Evolutionary conservation across 1,140 invertebrate species (phyloP).

Genomic region (Trigoniulus corallinus): DNA sequence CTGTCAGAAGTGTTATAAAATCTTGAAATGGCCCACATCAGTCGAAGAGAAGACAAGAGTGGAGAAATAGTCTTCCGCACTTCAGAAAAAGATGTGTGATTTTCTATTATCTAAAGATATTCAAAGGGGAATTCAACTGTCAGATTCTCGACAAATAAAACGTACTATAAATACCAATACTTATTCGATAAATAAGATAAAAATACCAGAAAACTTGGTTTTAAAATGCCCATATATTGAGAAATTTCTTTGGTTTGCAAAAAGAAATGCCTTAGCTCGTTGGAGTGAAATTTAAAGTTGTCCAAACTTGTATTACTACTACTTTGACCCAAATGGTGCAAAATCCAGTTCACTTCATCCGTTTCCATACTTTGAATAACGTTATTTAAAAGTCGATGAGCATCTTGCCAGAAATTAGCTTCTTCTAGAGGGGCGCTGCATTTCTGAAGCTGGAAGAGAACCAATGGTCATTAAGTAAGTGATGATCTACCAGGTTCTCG

Average conservation of each 20-base stretch:
- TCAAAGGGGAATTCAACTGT: constrained; percentile 20
- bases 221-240: neutral
- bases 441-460: too few relatives aligned
- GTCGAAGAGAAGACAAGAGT: constrained; percentile 59
- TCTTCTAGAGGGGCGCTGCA: too few relatives aligned
- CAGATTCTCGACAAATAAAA: neutral
- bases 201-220: neutral
- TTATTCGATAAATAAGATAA: neutral
- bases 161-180: neutral
- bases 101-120: too few relatives aligned
- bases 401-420: too few relatives aligned
- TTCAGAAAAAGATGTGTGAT: too few relatives aligned
- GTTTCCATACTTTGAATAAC: too few relatives aligned
- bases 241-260: neutral
- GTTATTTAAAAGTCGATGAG: too few relatives aligned
- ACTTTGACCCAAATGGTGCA: neutral
- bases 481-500: too few relatives aligned
- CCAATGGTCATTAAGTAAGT: too few relatives aligned
- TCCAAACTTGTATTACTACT: neutral
- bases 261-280: neutral
- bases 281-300: neutral
- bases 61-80: constrained; percentile 52
- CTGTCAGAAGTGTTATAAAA: constrained; percentile 53
- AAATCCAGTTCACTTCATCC: too few relatives aligned
- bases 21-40: constrained; percentile 65